phyloP scores from a whole-genome alignment of 2,888 invertebrate genomes.

The Aphidoletes aphidimyza region DNA sequence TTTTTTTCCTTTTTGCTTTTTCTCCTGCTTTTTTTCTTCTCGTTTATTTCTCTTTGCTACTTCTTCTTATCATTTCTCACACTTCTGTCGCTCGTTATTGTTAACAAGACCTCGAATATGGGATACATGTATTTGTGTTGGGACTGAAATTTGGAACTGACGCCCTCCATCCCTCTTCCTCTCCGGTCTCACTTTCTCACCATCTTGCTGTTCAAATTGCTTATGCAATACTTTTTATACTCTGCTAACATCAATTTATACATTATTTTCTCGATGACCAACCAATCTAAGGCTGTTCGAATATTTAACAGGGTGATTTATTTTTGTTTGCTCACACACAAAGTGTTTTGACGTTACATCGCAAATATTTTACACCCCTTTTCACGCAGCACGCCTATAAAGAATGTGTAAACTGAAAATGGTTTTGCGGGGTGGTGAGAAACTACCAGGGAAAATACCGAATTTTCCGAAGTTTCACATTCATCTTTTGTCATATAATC shows the following conservation, averaged over 20 bases:
- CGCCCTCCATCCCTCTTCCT: not conserved
- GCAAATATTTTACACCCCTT: conserved; percentile 14
- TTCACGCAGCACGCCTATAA: not conserved
- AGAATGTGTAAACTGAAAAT: not conserved
- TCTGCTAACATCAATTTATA: not conserved
- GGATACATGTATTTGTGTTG: not conserved
- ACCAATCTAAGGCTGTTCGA: not conserved
- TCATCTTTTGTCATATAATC: conserved; percentile 25
- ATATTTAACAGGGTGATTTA: conserved; percentile 40
- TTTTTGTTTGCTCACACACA: conserved; percentile 16
- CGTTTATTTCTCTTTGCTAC: not conserved
- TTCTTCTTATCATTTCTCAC: conserved; percentile 17
- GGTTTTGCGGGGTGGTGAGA: too few relatives aligned
- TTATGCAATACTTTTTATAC: not conserved
- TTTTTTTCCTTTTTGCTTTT: not conserved
- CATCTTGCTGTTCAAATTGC: not conserved
- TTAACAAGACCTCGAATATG: conserved; percentile 17
- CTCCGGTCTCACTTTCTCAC: too few relatives aligned
- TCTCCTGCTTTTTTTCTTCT: not conserved
- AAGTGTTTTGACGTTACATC: conserved; percentile 6
- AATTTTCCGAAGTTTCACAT: not conserved
- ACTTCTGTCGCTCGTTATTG: not conserved
- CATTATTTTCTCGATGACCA: conserved; percentile 37
- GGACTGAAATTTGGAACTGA: not conserved
- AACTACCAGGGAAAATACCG: not conserved